Evolutionary conservation across 2,113 vertebrate species (phyloP).

Genomic region (Microtus montanus): DNA sequence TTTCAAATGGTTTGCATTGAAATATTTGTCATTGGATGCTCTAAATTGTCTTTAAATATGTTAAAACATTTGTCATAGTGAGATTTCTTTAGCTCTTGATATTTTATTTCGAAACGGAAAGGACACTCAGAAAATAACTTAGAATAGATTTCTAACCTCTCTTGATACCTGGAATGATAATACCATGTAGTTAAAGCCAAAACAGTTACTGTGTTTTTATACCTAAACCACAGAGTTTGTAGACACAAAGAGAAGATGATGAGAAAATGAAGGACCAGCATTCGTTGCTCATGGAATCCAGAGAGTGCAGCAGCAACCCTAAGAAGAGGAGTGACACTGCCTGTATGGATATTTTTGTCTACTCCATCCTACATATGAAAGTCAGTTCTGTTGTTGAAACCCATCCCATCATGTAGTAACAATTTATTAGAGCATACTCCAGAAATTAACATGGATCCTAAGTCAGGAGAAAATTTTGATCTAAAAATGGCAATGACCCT

Average conservation of each 20-base stretch:
- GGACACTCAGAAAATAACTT: not conserved
- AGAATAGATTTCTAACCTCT: not conserved
- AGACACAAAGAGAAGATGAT: accelerated
- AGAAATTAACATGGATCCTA: not conserved
- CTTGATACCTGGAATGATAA: not conserved
- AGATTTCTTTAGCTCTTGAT: not conserved
- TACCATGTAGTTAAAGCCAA: accelerated
- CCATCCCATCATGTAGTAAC: too few relatives aligned
- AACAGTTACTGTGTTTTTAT: accelerated
- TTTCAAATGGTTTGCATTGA: not conserved
- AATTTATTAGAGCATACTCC: not conserved
- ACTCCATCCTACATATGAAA: not conserved
- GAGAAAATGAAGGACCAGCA: accelerated
- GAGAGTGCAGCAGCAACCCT: accelerated
- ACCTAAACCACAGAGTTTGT: not conserved
- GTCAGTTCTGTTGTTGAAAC: not conserved
- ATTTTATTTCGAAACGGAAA: not conserved
- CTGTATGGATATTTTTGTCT: not conserved
- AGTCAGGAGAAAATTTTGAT: not conserved
- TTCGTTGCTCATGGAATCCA: not conserved
- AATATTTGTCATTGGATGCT: not conserved
- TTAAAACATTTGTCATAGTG: not conserved
- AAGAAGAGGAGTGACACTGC: accelerated
- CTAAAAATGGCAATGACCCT: too few relatives aligned
- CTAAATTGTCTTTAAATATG: not conserved